Conservation (phyloP, 2,888 invertebrate genomes). For the Drosophila planitibia region DNA sequence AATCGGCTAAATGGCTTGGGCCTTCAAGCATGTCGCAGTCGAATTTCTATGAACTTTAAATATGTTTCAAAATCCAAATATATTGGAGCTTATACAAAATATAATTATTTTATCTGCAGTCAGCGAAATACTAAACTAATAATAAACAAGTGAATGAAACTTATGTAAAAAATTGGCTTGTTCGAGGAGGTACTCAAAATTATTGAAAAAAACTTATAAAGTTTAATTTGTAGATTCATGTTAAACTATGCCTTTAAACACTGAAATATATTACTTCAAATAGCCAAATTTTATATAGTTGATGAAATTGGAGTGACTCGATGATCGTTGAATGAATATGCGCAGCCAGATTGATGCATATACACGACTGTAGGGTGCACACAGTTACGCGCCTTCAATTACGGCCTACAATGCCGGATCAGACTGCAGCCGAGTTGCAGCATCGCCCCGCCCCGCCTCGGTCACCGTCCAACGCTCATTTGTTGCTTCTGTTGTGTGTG, state of each 20-base stretch:
- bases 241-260: not conserved
- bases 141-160: not conserved
- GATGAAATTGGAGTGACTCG: not conserved
- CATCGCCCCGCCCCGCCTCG: not conserved
- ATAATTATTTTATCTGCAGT: not conserved
- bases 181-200: no score
- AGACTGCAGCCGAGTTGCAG: conserved; percentile 5
- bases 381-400: conserved; percentile 74
- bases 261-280: not conserved
- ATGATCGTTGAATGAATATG: conserved; percentile 27
- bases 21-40: not conserved
- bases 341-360: conserved; percentile 11
- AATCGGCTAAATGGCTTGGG: conserved; percentile 4
- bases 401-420: conserved; percentile 40
- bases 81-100: not conserved
- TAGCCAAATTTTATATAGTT: not conserved
- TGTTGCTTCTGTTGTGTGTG: conserved; percentile 25
- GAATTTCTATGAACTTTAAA: not conserved
- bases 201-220: not conserved
- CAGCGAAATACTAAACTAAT: not conserved
- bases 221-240: not conserved
- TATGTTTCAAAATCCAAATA: not conserved
- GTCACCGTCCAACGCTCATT: conserved; percentile 28
- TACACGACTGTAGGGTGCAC: conserved; percentile 51
- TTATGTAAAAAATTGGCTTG: not conserved